These are phyloP conservation scores for Pocillopora damicornis DNA, from an alignment of 64 coral and sea anemone species.

Conservation along the genomic window DNA sequence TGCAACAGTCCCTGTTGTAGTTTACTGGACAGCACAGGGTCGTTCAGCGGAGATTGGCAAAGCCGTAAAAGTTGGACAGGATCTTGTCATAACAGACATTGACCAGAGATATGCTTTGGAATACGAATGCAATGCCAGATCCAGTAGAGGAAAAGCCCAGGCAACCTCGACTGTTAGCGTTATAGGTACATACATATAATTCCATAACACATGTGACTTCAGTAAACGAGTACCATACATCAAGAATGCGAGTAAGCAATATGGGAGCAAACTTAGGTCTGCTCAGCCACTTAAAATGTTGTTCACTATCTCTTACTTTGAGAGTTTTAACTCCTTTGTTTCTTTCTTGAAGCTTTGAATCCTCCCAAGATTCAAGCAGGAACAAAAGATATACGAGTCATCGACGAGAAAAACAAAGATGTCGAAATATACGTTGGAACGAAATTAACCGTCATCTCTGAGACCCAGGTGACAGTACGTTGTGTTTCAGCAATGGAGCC, in stretches of 20 bases:
- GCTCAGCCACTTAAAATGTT: no score
- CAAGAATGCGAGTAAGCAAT: no score
- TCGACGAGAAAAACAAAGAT: slow-evolving; percentile 34
- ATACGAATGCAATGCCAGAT: slow-evolving; percentile 59
- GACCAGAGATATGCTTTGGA: slow-evolving; percentile 65
- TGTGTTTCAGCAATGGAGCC: slow-evolving; percentile 54
- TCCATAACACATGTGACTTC: no score
- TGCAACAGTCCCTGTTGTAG: not conserved
- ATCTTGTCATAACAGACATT: slow-evolving; percentile 60
- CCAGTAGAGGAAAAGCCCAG: slow-evolving; percentile 4
- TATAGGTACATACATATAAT: slow-evolving; percentile 30
- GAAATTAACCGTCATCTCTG: slow-evolving; percentile 66
- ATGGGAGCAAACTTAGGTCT: no score
- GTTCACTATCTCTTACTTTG: no score
- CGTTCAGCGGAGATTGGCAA: slow-evolving; percentile 66
- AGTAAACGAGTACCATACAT: no score
- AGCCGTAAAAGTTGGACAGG: slow-evolving; percentile 57
- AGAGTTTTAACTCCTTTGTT: not conserved
- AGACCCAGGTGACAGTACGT: slow-evolving; percentile 46
- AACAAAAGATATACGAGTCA: slow-evolving; percentile 6
- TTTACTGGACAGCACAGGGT: slow-evolving; percentile 58
- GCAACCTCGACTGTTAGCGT: slow-evolving; percentile 48
- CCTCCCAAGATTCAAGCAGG: slow-evolving; percentile 56
- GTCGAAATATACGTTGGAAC: slow-evolving; percentile 61
- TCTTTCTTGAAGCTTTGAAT: not conserved